Evolutionary conservation across 2,113 vertebrate species (phyloP).

Genomic region (Chrysemys picta): DNA sequence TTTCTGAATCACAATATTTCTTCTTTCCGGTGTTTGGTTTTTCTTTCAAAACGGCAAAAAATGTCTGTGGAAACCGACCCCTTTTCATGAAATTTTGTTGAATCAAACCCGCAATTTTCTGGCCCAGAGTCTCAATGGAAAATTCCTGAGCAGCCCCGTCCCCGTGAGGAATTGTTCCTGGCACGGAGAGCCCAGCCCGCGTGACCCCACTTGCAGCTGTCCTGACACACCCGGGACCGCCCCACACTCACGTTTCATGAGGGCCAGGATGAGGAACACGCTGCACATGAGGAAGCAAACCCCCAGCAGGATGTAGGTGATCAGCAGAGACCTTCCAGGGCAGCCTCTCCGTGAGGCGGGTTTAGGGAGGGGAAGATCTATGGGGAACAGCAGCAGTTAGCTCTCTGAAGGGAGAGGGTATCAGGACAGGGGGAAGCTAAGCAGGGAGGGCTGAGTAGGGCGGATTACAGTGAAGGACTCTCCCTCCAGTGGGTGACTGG

Average conservation of each 20-base stretch:
- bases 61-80: background rate
- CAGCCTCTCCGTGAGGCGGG: background rate
- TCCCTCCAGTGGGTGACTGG: background rate
- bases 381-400: background rate
- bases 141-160: background rate
- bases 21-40: background rate
- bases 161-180: background rate
- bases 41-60: background rate
- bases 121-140: background rate
- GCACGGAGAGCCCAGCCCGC: background rate
- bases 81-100: background rate
- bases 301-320: background rate
- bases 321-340: background rate
- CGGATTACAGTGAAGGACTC: background rate
- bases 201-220: background rate
- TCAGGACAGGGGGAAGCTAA: background rate
- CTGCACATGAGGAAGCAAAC: background rate
- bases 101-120: background rate
- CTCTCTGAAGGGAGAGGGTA: background rate
- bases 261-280: background rate
- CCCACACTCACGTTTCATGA: conserved; percentile 43
- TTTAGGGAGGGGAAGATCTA: background rate
- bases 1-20: background rate
- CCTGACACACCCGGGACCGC: no score
- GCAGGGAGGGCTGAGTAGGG: background rate